These are phyloP conservation scores for Apostichopus parvimensis DNA, from an alignment of 35 echinoderm and acorn worm species.

Conservation along the genomic window DNA sequence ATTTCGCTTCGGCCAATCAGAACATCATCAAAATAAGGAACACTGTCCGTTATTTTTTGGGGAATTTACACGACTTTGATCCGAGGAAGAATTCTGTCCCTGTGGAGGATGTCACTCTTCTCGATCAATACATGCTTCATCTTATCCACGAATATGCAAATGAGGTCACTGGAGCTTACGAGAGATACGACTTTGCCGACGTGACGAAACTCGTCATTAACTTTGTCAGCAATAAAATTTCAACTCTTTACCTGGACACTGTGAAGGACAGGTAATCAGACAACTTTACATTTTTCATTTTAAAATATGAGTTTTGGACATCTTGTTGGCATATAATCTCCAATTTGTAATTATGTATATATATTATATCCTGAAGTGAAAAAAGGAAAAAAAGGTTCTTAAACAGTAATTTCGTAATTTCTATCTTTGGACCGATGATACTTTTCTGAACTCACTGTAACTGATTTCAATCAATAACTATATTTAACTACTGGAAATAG, in stretches of 20 bases:
- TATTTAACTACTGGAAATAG: too few relatives aligned
- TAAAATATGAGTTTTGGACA: too few relatives aligned
- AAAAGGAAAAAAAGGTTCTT: too few relatives aligned
- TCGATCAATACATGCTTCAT: constrained; percentile 94
- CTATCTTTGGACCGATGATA: too few relatives aligned
- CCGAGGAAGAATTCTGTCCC: constrained; percentile 17
- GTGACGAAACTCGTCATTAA: constrained; percentile 60
- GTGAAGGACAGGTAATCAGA: constrained; percentile 88
- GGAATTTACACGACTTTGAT: constrained; percentile 92
- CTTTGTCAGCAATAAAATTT: constrained; percentile 78
- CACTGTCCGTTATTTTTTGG: constrained; percentile 89
- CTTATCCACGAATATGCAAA: constrained; percentile 73
- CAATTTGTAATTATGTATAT: too few relatives aligned
- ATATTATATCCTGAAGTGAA: too few relatives aligned
- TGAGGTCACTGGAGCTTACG: constrained; percentile 80
- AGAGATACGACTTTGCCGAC: constrained; percentile 77
- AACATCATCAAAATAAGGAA: constrained; percentile 85
- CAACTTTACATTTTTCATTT: constrained; percentile 4
- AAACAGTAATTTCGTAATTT: too few relatives aligned
- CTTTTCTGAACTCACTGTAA: too few relatives aligned
- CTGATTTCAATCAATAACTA: too few relatives aligned
- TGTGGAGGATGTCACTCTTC: constrained; percentile 51
- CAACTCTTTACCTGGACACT: constrained; percentile 89
- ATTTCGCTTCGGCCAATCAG: constrained; percentile 83
- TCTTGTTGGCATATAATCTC: too few relatives aligned